These are phyloP conservation scores for Centropus unirufus DNA, from an alignment of 2,113 vertebrate genomes.

Conservation along the genomic window DNA sequence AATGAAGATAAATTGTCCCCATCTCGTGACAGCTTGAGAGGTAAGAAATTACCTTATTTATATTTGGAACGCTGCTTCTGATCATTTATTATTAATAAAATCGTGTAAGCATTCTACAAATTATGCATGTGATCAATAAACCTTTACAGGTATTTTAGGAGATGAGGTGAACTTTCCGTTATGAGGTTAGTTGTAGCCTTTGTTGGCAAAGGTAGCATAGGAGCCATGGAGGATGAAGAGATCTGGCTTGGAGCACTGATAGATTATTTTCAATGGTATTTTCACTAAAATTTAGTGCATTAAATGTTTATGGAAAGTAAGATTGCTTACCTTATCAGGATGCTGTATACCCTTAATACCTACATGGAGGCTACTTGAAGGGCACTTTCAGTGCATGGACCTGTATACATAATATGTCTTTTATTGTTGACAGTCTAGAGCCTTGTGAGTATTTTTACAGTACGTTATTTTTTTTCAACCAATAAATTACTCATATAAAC, in stretches of 20 bases:
- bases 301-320: slow-evolving; percentile 7
- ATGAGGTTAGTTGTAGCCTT: neutral
- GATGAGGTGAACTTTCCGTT: neutral
- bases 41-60: neutral
- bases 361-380: slow-evolving; percentile 19
- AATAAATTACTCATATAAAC: slow-evolving; percentile 58
- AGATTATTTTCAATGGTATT: neutral
- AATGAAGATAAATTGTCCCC: neutral
- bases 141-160: neutral
- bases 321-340: neutral
- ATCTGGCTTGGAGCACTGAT: neutral
- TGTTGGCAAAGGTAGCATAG: neutral
- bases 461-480: slow-evolving; percentile 62
- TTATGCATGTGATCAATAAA: neutral
- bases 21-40: neutral
- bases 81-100: slow-evolving; percentile 21
- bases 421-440: slow-evolving; percentile 39
- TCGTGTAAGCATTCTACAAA: neutral
- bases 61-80: neutral
- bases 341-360: neutral
- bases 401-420: neutral
- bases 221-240: neutral
- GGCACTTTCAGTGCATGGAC: neutral
- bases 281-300: neutral
- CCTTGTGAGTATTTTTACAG: slow-evolving; percentile 33